These are phyloP conservation scores for Lepidothrix coronata DNA, from an alignment of 2,113 vertebrate genomes.

Conservation along the genomic window DNA sequence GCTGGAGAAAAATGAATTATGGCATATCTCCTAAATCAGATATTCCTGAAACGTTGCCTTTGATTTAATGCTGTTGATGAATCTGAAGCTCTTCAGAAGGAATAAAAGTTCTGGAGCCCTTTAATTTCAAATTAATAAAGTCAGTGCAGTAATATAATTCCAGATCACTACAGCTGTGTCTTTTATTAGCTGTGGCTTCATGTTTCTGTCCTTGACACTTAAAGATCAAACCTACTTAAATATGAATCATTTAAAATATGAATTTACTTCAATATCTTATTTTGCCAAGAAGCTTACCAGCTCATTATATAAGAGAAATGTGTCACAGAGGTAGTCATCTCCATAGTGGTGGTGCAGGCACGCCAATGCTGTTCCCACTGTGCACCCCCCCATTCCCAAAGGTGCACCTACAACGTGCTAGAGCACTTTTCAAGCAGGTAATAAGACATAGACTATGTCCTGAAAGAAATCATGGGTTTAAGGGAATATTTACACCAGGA, in stretches of 20 bases:
- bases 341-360: not conserved
- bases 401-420: not conserved
- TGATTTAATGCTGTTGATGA: not conserved
- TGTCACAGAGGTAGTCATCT: slow-evolving; percentile 27
- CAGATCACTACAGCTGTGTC: not conserved
- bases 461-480: not conserved
- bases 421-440: not conserved
- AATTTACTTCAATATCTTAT: slow-evolving; percentile 15
- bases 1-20: not conserved
- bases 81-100: not conserved
- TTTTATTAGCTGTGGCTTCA: slow-evolving; percentile 53
- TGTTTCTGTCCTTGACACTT: slow-evolving; percentile 60
- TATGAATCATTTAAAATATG: slow-evolving; percentile 52
- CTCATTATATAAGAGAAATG: slow-evolving; percentile 47
- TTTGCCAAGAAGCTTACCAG: slow-evolving; percentile 31
- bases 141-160: slow-evolving; percentile 17
- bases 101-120: slow-evolving; percentile 16
- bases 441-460: not conserved
- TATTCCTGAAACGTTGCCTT: not conserved
- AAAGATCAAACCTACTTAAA: slow-evolving; percentile 61
- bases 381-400: not conserved
- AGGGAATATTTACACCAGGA: not conserved
- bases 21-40: not conserved
- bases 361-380: not conserved
- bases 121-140: slow-evolving; percentile 25